A percentile compares a stretch with the other conserved stretches of the same genome.
phyloP scores from a whole-genome alignment of 2,888 invertebrate genomes.

The Tachina grossa region DNA sequence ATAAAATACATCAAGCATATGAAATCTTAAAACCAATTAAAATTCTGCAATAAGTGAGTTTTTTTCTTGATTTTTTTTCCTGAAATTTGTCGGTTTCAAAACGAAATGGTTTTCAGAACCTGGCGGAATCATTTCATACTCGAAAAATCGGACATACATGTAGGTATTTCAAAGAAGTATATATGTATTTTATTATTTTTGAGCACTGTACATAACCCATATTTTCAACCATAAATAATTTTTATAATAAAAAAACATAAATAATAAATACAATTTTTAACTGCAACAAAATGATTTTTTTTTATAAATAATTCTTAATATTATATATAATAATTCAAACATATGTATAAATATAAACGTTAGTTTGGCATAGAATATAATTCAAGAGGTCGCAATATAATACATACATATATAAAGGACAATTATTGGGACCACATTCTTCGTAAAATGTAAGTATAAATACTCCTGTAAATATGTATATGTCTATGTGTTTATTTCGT shows the following conservation, averaged over 20 bases:
- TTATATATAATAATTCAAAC: too few relatives aligned
- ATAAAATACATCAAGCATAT: too few relatives aligned
- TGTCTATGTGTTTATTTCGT: not conserved
- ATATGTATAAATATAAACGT: conserved; percentile 20
- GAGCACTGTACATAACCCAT: conserved; percentile 45
- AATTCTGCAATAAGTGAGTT: too few relatives aligned
- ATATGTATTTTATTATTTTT: conserved; percentile 84
- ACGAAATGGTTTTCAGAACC: too few relatives aligned
- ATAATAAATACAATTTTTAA: conserved; percentile 17
- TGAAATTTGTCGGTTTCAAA: too few relatives aligned
- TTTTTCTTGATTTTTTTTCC: too few relatives aligned
- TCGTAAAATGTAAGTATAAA: not conserved
- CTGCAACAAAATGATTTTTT: not conserved
- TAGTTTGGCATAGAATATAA: conserved; percentile 64
- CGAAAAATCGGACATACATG: too few relatives aligned
- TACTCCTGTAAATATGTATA: not conserved
- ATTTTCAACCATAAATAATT: not conserved
- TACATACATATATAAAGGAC: conserved; percentile 2
- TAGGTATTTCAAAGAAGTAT: not conserved
- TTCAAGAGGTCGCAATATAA: conserved; percentile 9
- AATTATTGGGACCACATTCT: conserved; percentile 12
- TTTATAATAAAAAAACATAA: conserved; percentile 10
- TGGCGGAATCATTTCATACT: too few relatives aligned
- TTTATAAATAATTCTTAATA: too few relatives aligned
- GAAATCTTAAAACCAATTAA: too few relatives aligned